A percentile compares a stretch with the other conserved stretches of the same genome.
phyloP scores from a whole-genome alignment of 2,888 invertebrate genomes.

The Heteromurus nitidus region DNA sequence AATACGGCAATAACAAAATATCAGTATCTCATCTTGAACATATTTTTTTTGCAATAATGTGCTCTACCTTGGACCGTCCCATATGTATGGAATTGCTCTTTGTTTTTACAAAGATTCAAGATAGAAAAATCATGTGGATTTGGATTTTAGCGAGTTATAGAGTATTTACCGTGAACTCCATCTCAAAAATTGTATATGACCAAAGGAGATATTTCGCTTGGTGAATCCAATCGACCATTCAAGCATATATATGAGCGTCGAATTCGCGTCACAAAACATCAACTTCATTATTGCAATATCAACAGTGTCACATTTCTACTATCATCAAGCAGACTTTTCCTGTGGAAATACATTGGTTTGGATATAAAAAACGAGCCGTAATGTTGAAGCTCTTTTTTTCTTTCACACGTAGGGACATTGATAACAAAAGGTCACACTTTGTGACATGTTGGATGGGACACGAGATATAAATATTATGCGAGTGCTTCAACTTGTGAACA shows the following conservation, averaged over 20 bases:
- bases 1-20: no score
- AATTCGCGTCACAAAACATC: not conserved
- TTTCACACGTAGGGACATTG: not conserved
- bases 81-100: no score
- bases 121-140: no score
- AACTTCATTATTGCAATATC: slow-evolving; percentile 23
- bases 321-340: slow-evolving; percentile 19
- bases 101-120: no score
- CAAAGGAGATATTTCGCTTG: no score
- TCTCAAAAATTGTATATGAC: no score
- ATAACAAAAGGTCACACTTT: slow-evolving; percentile 36
- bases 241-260: not conserved
- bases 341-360: not conserved
- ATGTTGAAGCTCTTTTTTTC: not conserved
- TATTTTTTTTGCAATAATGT: no score
- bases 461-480: not conserved
- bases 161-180: no score
- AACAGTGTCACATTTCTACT: slow-evolving; percentile 25
- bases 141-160: no score
- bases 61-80: no score
- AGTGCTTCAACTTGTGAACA: no score
- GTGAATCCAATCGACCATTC: slow-evolving; percentile 1
- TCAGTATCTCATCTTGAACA: no score
- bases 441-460: slow-evolving; percentile 1
- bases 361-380: slow-evolving; percentile 11